These are phyloP conservation scores for Macroramphosus scolopax DNA, from an alignment of 2,797 vertebrate genomes.

Conservation along the genomic window DNA sequence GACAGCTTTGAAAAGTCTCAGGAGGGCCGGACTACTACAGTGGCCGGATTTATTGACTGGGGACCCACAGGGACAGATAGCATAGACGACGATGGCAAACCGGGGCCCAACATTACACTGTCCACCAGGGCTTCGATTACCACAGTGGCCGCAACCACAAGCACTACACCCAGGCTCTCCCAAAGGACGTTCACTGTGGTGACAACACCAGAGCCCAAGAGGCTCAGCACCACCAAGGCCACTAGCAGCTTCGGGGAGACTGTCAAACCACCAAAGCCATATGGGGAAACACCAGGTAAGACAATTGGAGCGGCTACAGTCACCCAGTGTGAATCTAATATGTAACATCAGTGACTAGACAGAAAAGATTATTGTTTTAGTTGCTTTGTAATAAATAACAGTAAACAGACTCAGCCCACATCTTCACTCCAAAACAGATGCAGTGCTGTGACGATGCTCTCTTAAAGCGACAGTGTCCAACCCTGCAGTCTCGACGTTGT, in stretches of 20 bases:
- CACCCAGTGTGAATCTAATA: no score
- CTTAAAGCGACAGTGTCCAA: not conserved
- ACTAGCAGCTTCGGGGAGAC: slow-evolving; percentile 70
- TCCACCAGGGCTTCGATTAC: slow-evolving; percentile 71
- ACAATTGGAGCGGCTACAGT: not conserved
- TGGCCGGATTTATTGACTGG: slow-evolving; percentile 84
- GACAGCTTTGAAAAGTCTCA: slow-evolving; percentile 74
- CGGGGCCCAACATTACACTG: slow-evolving; percentile 66
- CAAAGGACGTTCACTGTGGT: slow-evolving; percentile 76
- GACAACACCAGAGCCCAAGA: slow-evolving; percentile 76
- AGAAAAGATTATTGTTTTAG: no score
- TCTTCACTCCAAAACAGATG: slow-evolving; percentile 2
- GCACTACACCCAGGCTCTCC: slow-evolving; percentile 72
- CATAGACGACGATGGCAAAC: slow-evolving; percentile 66
- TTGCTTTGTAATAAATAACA: no score
- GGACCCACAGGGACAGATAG: slow-evolving; percentile 80
- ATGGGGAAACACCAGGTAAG: slow-evolving; percentile 80
- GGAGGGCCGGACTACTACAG: slow-evolving; percentile 81
- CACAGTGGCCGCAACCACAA: slow-evolving; percentile 70
- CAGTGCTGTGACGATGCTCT: not conserved
- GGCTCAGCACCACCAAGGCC: slow-evolving; percentile 75
- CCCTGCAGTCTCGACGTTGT: no score
- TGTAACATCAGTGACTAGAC: no score
- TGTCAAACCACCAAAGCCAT: slow-evolving; percentile 79
- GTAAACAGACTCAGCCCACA: no score